These are phyloP conservation scores for Asobara japonica DNA, from an alignment of 1,140 invertebrate species.

Conservation along the genomic window DNA sequence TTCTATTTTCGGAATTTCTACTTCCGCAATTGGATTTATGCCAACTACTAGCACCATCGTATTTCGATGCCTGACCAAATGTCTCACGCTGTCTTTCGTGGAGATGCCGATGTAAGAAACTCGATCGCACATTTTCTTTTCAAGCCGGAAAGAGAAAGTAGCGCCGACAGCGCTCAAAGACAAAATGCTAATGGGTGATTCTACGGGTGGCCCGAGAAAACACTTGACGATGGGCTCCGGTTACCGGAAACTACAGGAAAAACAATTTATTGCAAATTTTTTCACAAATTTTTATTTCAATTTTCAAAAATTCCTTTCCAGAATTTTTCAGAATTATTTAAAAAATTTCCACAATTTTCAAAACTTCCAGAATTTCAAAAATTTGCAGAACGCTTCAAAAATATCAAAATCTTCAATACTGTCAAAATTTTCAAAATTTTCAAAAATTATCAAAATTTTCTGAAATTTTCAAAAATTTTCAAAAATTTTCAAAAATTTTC, in stretches of 20 bases:
- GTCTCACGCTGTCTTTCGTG: constrained; percentile 8
- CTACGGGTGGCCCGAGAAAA: constrained; percentile 5
- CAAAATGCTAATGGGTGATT: background rate
- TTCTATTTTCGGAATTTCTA: background rate
- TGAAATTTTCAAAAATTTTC: no score
- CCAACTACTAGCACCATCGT: background rate
- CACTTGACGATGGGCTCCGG: background rate
- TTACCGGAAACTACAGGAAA: background rate
- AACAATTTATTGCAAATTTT: constrained; percentile 1
- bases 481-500: no score
- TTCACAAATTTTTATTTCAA: background rate
- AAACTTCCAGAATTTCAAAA: no score
- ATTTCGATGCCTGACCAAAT: background rate
- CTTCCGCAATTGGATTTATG: background rate
- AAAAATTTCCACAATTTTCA: no score
- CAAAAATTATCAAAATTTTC: no score
- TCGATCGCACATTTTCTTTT: constrained; percentile 14
- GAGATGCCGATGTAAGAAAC: constrained; percentile 10
- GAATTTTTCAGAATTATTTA: no score
- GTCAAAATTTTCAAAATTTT: no score
- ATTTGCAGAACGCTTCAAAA: no score
- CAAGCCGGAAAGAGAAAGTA: constrained; percentile 18
- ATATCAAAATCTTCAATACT: no score
- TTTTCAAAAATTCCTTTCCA: no score
- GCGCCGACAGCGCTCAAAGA: constrained; percentile 15